Conservation (phyloP, 2,113 vertebrate species). For the Dendropsophus ebraccatus region DNA sequence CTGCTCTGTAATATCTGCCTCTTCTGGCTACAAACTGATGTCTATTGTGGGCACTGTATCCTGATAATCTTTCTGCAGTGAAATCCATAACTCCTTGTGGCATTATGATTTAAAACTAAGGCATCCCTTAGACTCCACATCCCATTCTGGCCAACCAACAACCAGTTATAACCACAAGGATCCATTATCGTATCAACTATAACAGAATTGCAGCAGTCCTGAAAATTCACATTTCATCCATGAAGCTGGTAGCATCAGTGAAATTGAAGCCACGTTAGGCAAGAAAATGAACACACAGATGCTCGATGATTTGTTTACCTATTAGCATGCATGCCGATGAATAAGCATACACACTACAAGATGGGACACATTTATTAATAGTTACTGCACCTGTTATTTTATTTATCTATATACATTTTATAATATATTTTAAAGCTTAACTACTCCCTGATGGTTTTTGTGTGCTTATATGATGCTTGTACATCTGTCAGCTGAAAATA, state of each 20-base stretch:
- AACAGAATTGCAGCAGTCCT: too few relatives aligned
- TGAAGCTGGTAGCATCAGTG: background rate
- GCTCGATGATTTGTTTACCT: slow-evolving; percentile 58
- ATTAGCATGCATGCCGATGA: slow-evolving; percentile 54
- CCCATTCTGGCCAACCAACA: too few relatives aligned
- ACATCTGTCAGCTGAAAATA: slow-evolving; percentile 24
- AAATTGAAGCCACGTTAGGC: slow-evolving; percentile 46
- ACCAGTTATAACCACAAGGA: too few relatives aligned
- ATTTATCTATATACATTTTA: slow-evolving; percentile 38
- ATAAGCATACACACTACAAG: slow-evolving; percentile 1
- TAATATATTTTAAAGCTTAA: slow-evolving; percentile 37
- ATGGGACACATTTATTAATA: slow-evolving; percentile 57
- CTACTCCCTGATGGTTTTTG: background rate
- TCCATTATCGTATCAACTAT: too few relatives aligned
- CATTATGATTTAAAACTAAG: too few relatives aligned
- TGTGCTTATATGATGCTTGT: slow-evolving; percentile 4
- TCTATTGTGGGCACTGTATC: too few relatives aligned
- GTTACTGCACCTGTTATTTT: slow-evolving; percentile 40
- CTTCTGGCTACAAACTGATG: too few relatives aligned
- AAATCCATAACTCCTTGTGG: too few relatives aligned
- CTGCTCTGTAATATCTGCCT: too few relatives aligned
- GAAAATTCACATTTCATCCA: too few relatives aligned
- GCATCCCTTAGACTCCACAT: too few relatives aligned
- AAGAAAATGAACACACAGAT: slow-evolving; percentile 57
- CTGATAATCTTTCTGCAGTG: too few relatives aligned